Evolutionary conservation across 2,888 invertebrate genomes (phyloP).

Genomic region (Abrostola triplasia): DNA sequence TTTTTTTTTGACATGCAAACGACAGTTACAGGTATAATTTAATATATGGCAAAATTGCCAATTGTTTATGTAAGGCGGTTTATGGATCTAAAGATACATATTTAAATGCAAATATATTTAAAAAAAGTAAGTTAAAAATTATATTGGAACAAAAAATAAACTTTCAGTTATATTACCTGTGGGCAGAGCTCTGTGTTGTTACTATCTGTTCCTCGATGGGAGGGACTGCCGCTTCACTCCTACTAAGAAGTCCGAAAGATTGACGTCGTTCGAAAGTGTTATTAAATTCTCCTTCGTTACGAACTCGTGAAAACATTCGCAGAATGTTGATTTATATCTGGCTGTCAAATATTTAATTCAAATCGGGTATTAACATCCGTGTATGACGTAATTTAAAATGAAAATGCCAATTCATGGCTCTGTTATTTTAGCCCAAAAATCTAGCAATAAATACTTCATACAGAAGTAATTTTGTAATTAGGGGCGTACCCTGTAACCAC

Average conservation of each 20-base stretch:
- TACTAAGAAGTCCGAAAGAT: constrained; percentile 35
- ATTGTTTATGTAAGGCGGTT: too few relatives aligned
- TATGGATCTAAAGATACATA: too few relatives aligned
- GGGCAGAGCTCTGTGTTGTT: neutral
- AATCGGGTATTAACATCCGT: constrained; percentile 40
- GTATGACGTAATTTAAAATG: constrained; percentile 47
- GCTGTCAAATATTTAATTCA: constrained; percentile 49
- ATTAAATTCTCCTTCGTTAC: constrained; percentile 50
- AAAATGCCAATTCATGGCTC: constrained; percentile 38
- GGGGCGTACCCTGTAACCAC: constrained; percentile 34
- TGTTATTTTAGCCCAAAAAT: constrained; percentile 29
- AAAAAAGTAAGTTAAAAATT: too few relatives aligned
- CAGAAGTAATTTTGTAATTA: constrained; percentile 50
- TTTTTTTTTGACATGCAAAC: too few relatives aligned
- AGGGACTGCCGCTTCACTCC: neutral
- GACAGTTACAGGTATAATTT: too few relatives aligned
- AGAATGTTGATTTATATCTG: constrained; percentile 48
- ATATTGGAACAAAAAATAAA: neutral
- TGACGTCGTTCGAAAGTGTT: constrained; percentile 25
- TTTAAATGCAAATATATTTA: too few relatives aligned
- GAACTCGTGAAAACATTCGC: constrained; percentile 35
- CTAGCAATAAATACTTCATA: constrained; percentile 42
- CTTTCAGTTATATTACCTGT: neutral
- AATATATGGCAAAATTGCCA: too few relatives aligned
- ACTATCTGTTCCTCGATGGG: constrained; percentile 14